Evolutionary conservation across 92 coral and sea anemone genomes (phyloP).

Genomic region (Heteractis magnifica): DNA sequence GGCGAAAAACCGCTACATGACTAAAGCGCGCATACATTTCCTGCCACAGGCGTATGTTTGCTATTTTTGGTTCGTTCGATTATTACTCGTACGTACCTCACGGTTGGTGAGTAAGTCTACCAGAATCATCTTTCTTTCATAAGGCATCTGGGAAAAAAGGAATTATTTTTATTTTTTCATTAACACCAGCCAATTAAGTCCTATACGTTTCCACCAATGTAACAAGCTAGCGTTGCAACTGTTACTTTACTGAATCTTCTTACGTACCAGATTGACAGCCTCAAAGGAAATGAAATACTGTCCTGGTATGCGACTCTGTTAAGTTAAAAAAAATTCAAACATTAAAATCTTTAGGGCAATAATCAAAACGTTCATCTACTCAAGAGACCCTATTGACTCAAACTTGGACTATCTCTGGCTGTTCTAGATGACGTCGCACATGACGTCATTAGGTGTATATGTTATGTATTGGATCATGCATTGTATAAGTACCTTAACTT

Average conservation of each 20-base stretch:
- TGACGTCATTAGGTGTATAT: background rate
- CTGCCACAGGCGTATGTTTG: too few relatives aligned
- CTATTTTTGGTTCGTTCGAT: background rate
- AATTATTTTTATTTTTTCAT: background rate
- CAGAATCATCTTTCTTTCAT: conserved; percentile 63
- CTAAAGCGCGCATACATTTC: too few relatives aligned
- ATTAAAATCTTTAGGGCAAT: too few relatives aligned
- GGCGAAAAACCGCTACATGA: background rate
- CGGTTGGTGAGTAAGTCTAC: conserved; percentile 53
- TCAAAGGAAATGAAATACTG: conserved; percentile 40
- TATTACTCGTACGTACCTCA: conserved; percentile 46
- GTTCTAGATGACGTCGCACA: conserved; percentile 4
- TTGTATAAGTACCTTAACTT: conserved; percentile 50
- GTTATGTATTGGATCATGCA: background rate
- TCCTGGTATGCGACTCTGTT: conserved; percentile 32
- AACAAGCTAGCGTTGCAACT: too few relatives aligned
- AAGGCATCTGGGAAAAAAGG: conserved; percentile 57
- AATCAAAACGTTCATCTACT: too few relatives aligned
- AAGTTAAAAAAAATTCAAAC: background rate
- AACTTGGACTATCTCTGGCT: too few relatives aligned
- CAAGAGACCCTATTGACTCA: too few relatives aligned
- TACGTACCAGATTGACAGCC: conserved; percentile 45
- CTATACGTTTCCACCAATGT: too few relatives aligned
- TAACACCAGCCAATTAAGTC: background rate
- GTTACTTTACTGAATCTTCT: background rate